phyloP scores from a whole-genome alignment of 2,888 invertebrate species.

The Bombylius discolor region DNA sequence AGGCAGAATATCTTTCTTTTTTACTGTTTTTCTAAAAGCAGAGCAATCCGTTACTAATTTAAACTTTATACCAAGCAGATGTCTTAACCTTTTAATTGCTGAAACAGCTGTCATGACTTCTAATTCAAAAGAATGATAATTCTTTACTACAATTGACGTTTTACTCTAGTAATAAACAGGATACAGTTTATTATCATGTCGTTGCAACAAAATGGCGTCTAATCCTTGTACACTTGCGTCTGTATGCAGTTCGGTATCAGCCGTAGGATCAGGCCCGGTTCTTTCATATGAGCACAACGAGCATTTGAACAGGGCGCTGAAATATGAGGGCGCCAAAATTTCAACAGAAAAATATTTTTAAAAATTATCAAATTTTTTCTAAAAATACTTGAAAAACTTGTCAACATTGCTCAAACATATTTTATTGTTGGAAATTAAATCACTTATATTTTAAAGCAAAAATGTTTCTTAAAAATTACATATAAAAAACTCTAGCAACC shows the following conservation, averaged over 20 bases:
- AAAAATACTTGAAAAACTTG: too few species aligned
- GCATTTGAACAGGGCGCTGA: too few species aligned
- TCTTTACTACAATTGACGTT: background rate
- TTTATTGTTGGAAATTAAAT: too few species aligned
- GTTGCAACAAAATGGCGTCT: background rate
- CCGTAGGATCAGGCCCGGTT: background rate
- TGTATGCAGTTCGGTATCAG: background rate
- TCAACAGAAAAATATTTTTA: too few species aligned
- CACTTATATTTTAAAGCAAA: too few species aligned
- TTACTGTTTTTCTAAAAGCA: constrained; percentile 1
- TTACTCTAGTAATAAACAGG: constrained; percentile 1
- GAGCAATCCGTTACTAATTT: constrained; percentile 8
- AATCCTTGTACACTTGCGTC: background rate
- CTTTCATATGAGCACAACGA: too few species aligned
- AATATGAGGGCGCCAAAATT: too few species aligned
- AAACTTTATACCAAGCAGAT: constrained; percentile 11
- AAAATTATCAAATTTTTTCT: too few species aligned
- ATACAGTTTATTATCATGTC: background rate
- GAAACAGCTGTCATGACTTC: background rate
- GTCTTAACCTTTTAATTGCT: constrained; percentile 14
- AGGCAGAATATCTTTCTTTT: too few species aligned
- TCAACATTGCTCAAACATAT: too few species aligned
- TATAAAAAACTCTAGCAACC: too few species aligned
- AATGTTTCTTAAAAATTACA: too few species aligned
- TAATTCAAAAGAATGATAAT: background rate